Percentiles rank a stretch among this genome's conserved stretches.
Conservation (phyloP, 2,113 vertebrate genomes). For the Cyprinodon variegatus region DNA sequence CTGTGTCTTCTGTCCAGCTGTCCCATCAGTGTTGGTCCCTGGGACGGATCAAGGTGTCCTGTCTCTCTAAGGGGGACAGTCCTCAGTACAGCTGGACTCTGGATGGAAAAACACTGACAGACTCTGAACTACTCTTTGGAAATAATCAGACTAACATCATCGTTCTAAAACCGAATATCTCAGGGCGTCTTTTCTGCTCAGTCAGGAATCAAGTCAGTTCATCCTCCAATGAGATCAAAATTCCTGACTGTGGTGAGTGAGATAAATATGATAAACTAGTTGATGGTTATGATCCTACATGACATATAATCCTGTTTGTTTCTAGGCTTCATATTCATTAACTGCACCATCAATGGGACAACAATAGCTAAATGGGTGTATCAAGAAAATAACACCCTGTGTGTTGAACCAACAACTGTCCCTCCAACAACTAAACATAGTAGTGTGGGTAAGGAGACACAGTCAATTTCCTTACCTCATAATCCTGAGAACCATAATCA, state of each 20-base stretch:
- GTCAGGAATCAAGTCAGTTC: constrained; percentile 55
- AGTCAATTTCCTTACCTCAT: constrained; percentile 19
- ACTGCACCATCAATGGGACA: constrained; percentile 58
- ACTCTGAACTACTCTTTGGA: too few relatives aligned
- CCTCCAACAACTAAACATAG: background rate
- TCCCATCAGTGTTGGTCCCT: constrained; percentile 49
- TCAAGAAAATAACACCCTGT: constrained; percentile 30
- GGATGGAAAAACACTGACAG: too few relatives aligned
- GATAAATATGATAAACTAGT: background rate
- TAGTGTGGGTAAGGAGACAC: constrained; percentile 47
- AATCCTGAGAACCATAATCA: background rate
- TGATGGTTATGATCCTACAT: background rate
- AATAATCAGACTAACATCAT: too few relatives aligned
- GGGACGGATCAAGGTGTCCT: constrained; percentile 30
- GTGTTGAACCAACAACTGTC: constrained; percentile 6
- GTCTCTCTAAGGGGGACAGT: too few relatives aligned
- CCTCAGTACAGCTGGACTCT: too few relatives aligned
- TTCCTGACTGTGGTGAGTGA: constrained; percentile 59
- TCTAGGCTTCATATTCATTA: constrained; percentile 47
- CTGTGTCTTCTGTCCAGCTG: constrained; percentile 48
- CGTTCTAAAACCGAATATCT: too few relatives aligned
- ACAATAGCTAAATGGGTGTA: constrained; percentile 45
- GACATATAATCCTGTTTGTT: constrained; percentile 3
- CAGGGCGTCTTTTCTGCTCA: too few relatives aligned
- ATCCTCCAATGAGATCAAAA: accelerated